Evolutionary conservation across 1,140 invertebrate genomes (phyloP), one percentile per base, ranked within the genome.

Genomic region (Phymorhynchus buccinoides): DNA sequence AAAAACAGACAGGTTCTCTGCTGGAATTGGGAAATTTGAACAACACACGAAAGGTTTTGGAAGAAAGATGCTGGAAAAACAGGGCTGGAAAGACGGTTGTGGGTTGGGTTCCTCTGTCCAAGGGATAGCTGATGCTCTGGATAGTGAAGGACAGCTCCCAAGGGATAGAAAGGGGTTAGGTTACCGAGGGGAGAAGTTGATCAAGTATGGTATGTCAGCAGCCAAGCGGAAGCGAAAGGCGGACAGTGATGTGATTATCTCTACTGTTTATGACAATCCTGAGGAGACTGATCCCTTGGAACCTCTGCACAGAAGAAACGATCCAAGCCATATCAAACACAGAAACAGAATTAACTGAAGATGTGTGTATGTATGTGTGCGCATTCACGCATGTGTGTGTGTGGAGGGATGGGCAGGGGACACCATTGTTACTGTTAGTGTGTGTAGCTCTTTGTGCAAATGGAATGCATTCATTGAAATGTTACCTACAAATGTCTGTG

Each of bases 21-120:
- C 90, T 27, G 91, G 92, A 32, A 89, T 89, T 87, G 94, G 94
- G 32, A 88, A 90, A 37, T 95, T 95, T 92, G 94, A 95, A 89
- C 90, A 90, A 44, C 92, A 94, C 88, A 94, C 94, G 9, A 92
- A 92, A 86, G 92, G 92, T 3, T 83, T 93, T 88, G 95, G 94
- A 22, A 88, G 94, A 42, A 94, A 93, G 85, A 88, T 95, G 56
- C 84, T 95, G 89, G 93, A 94, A 89, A 93, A 93, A 80, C 93
- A 94, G 80, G 95, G 95, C 3, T 95, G 95, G 95, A 91, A 89
- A 75, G 93, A 94, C 80, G 95, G 95, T 9, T 73, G 92, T 84
- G 94, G 94, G 68, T 87, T 95, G 14, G 95, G 95, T 27, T 89
- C 88, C 32, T 86, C 87, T 73, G 71, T 86, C 6, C 79, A 80